A percentile compares a stretch with the other conserved stretches of the same genome.
Evolutionary conservation across 1,140 invertebrate genomes (phyloP).

Genomic region (Prorops nasuta): DNA sequence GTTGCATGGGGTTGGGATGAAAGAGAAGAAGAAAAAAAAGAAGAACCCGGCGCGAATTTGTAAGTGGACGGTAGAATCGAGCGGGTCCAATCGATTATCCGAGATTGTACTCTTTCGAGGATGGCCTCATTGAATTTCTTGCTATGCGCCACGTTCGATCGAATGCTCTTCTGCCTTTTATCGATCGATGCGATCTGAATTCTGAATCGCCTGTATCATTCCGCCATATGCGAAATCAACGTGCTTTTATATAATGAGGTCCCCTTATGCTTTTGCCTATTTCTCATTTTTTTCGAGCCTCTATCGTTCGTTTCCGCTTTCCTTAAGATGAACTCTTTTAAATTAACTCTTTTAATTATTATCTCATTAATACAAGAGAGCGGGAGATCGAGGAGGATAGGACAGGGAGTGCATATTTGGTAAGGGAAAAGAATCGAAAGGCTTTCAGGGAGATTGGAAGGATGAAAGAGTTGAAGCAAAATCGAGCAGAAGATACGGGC

Average conservation of each 20-base stretch:
- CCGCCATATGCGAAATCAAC: neutral
- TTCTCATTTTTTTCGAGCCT: neutral
- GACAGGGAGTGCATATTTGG: too few species aligned
- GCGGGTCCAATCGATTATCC: slow-evolving; percentile 37
- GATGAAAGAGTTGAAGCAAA: too few species aligned
- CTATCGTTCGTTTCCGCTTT: too few species aligned
- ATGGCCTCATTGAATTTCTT: slow-evolving; percentile 9
- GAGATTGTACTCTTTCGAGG: slow-evolving; percentile 26
- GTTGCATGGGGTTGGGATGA: slow-evolving; percentile 12
- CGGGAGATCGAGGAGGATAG: too few species aligned
- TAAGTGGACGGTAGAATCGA: slow-evolving; percentile 43
- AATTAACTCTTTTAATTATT: too few species aligned
- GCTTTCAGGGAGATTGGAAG: too few species aligned
- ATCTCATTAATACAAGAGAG: too few species aligned
- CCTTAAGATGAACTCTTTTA: too few species aligned
- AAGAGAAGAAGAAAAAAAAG: slow-evolving; percentile 34
- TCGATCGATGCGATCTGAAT: neutral
- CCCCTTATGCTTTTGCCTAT: too few species aligned
- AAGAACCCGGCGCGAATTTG: slow-evolving; percentile 38
- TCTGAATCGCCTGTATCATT: neutral
- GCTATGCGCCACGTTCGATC: slow-evolving; percentile 7
- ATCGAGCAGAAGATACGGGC: too few species aligned
- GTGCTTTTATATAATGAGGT: too few species aligned
- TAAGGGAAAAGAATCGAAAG: too few species aligned
- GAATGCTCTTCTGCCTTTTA: neutral